These are phyloP conservation scores for Apomyelois bistriatella DNA, from an alignment of 2,888 invertebrate genomes.

Conservation along the genomic window DNA sequence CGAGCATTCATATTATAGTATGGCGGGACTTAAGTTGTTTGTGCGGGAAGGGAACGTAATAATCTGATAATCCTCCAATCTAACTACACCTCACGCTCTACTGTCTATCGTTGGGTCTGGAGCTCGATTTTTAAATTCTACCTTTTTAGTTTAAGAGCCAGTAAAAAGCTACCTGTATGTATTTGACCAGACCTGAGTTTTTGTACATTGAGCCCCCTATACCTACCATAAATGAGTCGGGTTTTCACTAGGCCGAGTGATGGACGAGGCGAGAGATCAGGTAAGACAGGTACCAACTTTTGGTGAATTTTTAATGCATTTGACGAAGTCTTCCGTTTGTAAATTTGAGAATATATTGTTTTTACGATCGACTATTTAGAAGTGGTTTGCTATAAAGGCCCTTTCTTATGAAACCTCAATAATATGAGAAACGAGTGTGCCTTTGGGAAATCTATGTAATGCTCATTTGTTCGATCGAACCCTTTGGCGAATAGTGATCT, in stretches of 20 bases:
- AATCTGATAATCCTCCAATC: not conserved
- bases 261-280: too few species aligned
- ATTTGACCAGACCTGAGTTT: too few species aligned
- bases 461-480: not conserved
- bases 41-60: not conserved
- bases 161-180: too few species aligned
- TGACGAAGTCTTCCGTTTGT: too few species aligned
- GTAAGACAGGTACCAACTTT: too few species aligned
- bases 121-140: too few species aligned
- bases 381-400: not conserved
- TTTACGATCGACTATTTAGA: not conserved
- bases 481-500: not conserved
- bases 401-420: not conserved
- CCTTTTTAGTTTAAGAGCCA: too few species aligned
- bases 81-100: not conserved
- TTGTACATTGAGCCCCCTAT: too few species aligned
- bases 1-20: not conserved
- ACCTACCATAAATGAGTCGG: too few species aligned
- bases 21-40: not conserved
- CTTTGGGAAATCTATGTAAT: slow-evolving; percentile 1
- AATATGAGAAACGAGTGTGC: not conserved
- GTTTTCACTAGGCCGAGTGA: too few species aligned
- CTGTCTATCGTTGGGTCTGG: not conserved
- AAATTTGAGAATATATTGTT: too few species aligned
- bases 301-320: too few species aligned